Conservation (phyloP, 2,113 vertebrate species). For the Martes martes region DNA sequence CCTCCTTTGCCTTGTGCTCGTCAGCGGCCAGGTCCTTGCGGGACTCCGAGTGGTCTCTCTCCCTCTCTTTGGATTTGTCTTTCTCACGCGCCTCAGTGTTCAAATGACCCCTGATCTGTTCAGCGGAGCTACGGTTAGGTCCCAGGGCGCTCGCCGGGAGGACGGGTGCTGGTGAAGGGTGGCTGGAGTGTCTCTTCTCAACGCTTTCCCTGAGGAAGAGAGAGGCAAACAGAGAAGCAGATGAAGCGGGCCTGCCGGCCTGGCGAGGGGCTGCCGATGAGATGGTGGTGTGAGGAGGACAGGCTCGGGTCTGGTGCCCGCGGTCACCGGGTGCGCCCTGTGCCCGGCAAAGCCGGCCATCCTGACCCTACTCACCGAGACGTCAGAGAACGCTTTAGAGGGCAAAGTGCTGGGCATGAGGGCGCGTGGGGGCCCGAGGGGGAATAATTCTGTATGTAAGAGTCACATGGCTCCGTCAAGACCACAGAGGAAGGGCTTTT, state of each 20-base stretch:
- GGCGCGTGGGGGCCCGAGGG: background rate
- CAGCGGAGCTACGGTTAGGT: conserved; percentile 87
- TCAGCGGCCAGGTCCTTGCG: conserved; percentile 91
- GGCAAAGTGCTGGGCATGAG: background rate
- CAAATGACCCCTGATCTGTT: conserved; percentile 88
- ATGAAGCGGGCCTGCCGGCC: background rate
- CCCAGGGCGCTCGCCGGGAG: conserved; percentile 88
- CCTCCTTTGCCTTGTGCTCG: conserved; percentile 95
- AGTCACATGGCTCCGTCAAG: background rate
- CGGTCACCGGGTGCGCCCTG: accelerated
- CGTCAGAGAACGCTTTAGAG: background rate
- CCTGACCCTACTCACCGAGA: background rate
- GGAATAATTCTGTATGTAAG: background rate
- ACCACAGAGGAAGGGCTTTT: background rate
- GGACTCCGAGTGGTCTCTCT: conserved; percentile 89
- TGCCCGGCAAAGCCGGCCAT: background rate
- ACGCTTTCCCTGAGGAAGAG: conserved; percentile 87
- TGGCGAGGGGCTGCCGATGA: background rate
- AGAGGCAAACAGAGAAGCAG: conserved; percentile 31
- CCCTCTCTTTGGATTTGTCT: conserved; percentile 91
- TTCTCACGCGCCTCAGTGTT: conserved; percentile 90
- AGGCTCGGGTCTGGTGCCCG: background rate
- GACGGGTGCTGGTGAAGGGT: conserved; percentile 91
- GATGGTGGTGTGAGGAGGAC: conserved; percentile 37
- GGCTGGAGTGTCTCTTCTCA: conserved; percentile 94